Percentiles rank a stretch among this genome's conserved stretches.
Evolutionary conservation across 2,113 vertebrate genomes (phyloP).

Genomic region (Naja naja): DNA sequence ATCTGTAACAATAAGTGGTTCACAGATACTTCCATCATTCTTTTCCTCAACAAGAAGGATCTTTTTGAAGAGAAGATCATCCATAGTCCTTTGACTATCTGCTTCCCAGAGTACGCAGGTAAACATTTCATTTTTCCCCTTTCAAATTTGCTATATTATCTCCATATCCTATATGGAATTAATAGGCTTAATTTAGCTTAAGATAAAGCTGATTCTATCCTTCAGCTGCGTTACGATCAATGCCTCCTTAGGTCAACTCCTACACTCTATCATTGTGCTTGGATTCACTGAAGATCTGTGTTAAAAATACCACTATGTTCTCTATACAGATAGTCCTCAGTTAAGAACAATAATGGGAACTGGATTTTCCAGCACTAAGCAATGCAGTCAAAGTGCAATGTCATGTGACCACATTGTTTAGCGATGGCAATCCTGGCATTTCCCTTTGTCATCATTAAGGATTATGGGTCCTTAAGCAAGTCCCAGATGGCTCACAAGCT

Average conservation of each 20-base stretch:
- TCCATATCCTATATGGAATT: neutral
- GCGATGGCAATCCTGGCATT: neutral
- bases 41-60: constrained; percentile 99
- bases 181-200: neutral
- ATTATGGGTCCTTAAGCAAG: neutral
- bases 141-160: neutral
- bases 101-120: constrained; percentile 96
- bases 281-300: neutral
- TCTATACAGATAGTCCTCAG: neutral
- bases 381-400: neutral
- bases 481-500: neutral
- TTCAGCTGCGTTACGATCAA: neutral
- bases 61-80: constrained; percentile 98
- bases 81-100: constrained; percentile 90
- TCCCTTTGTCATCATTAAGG: neutral
- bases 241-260: neutral
- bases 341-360: neutral
- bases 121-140: neutral
- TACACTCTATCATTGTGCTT: neutral
- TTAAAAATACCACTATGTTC: neutral
- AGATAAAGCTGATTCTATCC: neutral
- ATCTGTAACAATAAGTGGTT: constrained; percentile 99
- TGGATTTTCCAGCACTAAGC: neutral
- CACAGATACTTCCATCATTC: constrained; percentile 98
- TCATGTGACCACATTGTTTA: neutral